Percentiles rank a stretch among this genome's conserved stretches.
phyloP scores from a whole-genome alignment of 2,113 vertebrate genomes.

The Rhinichthys klamathensis region DNA sequence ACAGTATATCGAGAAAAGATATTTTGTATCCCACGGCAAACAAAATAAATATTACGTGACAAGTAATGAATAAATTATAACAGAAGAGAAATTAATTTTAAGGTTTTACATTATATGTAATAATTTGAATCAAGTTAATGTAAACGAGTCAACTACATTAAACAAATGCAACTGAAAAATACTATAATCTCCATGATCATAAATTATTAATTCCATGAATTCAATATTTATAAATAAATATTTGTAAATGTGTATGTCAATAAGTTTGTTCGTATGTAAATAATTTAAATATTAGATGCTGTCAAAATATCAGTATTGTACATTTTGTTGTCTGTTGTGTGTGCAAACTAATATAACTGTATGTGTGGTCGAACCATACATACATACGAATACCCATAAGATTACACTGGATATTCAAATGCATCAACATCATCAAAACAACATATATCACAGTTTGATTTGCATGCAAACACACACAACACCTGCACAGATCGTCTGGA shows the following conservation, averaged over 20 bases:
- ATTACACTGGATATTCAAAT: not conserved
- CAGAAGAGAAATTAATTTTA: not conserved
- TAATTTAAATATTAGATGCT: not conserved
- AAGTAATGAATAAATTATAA: not conserved
- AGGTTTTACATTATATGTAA: not conserved
- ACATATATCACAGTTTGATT: not conserved
- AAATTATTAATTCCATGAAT: not conserved
- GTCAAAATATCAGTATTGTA: not conserved
- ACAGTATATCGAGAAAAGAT: not conserved
- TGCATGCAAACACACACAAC: constrained; percentile 55
- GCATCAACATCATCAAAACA: constrained; percentile 5
- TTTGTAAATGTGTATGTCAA: not conserved
- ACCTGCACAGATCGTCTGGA: constrained; percentile 27
- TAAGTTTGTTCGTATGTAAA: not conserved
- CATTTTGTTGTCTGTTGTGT: not conserved
- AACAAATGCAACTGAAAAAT: not conserved
- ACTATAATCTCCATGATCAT: not conserved
- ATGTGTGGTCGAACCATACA: not conserved
- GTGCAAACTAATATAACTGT: not conserved
- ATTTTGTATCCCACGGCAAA: not conserved
- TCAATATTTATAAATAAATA: not conserved
- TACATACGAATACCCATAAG: not conserved
- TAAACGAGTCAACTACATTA: not conserved
- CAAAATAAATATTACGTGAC: too few species aligned
- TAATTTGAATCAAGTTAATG: not conserved